These are phyloP conservation scores for Dolichomitus sp. DNA, from an alignment of 2,888 invertebrate species.

Conservation along the genomic window DNA sequence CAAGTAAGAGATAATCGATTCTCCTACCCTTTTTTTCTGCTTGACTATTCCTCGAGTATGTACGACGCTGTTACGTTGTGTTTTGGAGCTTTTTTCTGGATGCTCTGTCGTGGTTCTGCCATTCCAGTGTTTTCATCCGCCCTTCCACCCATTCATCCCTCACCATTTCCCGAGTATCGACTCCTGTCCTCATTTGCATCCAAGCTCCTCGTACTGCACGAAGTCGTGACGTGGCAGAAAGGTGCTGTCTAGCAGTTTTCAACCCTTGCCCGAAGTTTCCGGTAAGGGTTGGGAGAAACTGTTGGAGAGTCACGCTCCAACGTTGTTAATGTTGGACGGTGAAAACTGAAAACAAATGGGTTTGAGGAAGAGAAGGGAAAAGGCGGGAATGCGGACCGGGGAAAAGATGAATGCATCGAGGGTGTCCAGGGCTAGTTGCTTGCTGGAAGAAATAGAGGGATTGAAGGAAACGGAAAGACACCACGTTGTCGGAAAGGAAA, in stretches of 20 bases:
- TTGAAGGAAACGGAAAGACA: conserved; percentile 53
- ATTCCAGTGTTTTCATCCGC: neutral
- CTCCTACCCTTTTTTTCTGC: conserved; percentile 10
- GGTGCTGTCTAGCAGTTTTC: conserved; percentile 11
- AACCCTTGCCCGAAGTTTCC: conserved; percentile 15
- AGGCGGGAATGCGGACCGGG: conserved; percentile 18
- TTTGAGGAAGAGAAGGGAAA: conserved; percentile 36
- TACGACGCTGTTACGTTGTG: conserved; percentile 1
- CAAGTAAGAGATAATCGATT: conserved; percentile 36
- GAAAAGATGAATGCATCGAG: conserved; percentile 14
- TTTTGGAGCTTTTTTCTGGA: conserved; percentile 10
- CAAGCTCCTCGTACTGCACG: neutral
- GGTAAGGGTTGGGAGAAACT: neutral
- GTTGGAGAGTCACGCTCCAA: neutral
- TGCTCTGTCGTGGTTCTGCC: conserved; percentile 13
- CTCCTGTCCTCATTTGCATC: conserved; percentile 32
- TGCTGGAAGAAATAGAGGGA: conserved; percentile 27
- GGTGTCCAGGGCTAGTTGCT: conserved; percentile 18
- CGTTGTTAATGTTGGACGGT: neutral
- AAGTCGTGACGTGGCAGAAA: conserved; percentile 26
- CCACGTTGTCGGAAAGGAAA: conserved; percentile 32
- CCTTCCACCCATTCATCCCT: neutral
- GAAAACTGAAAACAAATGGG: conserved; percentile 38
- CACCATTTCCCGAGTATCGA: conserved; percentile 15
- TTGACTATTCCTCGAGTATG: neutral